phyloP scores from a whole-genome alignment of 2,888 invertebrate genomes.

The Acholoe squamosa region DNA sequence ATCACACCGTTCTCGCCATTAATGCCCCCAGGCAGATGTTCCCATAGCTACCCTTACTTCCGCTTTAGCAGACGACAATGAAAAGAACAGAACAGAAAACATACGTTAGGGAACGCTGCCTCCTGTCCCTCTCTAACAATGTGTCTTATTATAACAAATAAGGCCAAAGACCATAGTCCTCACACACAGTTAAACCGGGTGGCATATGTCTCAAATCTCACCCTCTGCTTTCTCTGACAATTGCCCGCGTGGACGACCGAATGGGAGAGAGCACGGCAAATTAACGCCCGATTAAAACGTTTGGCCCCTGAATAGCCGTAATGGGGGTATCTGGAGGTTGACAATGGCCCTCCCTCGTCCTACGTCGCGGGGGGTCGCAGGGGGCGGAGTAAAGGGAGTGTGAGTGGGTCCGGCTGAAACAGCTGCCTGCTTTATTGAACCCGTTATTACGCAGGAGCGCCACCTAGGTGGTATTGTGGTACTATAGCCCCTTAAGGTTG shows the following conservation, averaged over 20 bases:
- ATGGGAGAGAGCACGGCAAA: constrained; percentile 40
- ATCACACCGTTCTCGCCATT: not conserved
- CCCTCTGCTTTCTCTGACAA: constrained; percentile 16
- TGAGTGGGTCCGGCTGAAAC: not conserved
- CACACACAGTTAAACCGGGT: not conserved
- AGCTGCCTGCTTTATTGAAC: constrained; percentile 47
- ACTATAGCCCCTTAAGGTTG: no score
- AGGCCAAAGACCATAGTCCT: not conserved
- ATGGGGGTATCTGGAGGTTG: not conserved
- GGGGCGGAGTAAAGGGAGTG: constrained; percentile 36
- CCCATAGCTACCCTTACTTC: not conserved
- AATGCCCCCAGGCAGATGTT: not conserved
- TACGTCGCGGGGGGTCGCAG: not conserved
- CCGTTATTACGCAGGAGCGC: constrained; percentile 35
- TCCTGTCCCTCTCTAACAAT: not conserved
- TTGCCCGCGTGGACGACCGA: constrained; percentile 1
- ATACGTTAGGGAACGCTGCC: not conserved
- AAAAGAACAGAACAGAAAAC: not conserved
- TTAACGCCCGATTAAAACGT: constrained; percentile 59
- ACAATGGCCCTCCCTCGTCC: not conserved
- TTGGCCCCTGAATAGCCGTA: constrained; percentile 46
- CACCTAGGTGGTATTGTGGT: constrained; percentile 18
- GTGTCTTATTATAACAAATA: not conserved
- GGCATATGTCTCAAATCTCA: constrained; percentile 54
- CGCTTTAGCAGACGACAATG: not conserved